A percentile compares a stretch with the other conserved stretches of the same genome.
phyloP scores from a whole-genome alignment of 2,888 invertebrate species.

The Latrodectus elegans region DNA sequence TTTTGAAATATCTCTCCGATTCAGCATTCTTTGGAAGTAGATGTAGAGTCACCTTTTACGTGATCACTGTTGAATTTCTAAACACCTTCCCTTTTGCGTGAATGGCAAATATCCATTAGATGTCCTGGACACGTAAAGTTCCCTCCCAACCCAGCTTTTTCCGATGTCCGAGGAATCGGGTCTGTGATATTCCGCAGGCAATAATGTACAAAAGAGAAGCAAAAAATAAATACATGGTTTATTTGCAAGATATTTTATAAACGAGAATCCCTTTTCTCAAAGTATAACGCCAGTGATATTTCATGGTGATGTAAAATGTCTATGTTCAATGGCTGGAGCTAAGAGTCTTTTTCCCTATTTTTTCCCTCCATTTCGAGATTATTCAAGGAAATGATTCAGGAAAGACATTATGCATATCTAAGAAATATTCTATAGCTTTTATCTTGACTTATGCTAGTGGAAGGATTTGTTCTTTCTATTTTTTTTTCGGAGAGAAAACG shows the following conservation, averaged over 20 bases:
- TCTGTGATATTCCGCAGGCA: conserved; percentile 17
- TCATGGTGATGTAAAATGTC: conserved; percentile 34
- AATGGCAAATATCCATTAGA: conserved; percentile 32
- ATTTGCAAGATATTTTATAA: conserved; percentile 38
- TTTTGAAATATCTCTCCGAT: background rate
- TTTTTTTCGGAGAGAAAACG: background rate
- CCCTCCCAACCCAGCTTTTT: conserved; percentile 6
- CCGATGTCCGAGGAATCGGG: conserved; percentile 11
- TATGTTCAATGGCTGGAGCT: conserved; percentile 7
- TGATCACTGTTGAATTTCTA: background rate
- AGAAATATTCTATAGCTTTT: conserved; percentile 33
- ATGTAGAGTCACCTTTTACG: background rate
- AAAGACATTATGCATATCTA: conserved; percentile 51
- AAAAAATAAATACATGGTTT: conserved; percentile 24
- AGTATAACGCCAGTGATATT: conserved; percentile 42
- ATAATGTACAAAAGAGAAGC: background rate
- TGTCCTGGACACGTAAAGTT: conserved; percentile 27
- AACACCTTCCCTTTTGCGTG: background rate
- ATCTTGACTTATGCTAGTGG: conserved; percentile 46
- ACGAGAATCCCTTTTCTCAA: conserved; percentile 29
- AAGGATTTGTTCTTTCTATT: conserved; percentile 37
- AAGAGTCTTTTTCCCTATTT: background rate
- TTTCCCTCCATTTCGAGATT: conserved; percentile 43
- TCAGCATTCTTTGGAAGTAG: background rate
- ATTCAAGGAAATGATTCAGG: conserved; percentile 47